Percentiles rank a stretch among this genome's conserved stretches.
Evolutionary conservation across 2,113 vertebrate genomes (phyloP).

Genomic region (Labeo rohita): DNA sequence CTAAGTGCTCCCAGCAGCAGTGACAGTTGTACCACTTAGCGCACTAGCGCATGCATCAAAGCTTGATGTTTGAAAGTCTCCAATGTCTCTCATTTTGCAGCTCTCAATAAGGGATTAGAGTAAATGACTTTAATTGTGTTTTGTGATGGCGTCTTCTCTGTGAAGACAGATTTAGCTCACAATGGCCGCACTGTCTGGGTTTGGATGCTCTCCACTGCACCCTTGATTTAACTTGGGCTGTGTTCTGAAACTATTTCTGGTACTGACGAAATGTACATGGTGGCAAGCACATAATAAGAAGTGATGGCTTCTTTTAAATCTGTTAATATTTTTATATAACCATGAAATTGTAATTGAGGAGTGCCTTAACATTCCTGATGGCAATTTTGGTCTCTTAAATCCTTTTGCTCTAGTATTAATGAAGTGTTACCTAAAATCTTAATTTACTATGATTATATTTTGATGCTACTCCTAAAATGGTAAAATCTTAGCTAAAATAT

Average conservation of each 20-base stretch:
- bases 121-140: slow-evolving; percentile 37
- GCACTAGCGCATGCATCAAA: neutral
- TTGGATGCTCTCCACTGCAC: neutral
- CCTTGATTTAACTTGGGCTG: neutral
- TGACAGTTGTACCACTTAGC: neutral
- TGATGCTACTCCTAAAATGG: neutral
- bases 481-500: neutral
- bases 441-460: neutral
- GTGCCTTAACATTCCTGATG: neutral
- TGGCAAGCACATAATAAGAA: neutral
- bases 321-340: neutral
- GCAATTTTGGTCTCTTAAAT: neutral
- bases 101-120: slow-evolving; percentile 9
- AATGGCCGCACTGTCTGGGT: slow-evolving; percentile 27
- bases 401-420: neutral
- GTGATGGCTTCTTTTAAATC: neutral
- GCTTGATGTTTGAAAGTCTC: slow-evolving; percentile 8
- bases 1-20: neutral
- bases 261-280: neutral
- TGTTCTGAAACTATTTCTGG: neutral
- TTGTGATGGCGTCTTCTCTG: neutral
- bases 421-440: neutral
- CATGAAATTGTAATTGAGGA: neutral
- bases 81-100: slow-evolving; percentile 20
- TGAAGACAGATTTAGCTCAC: neutral